Evolutionary conservation across 2,797 vertebrate species (phyloP), one percentile per base, ranked within the genome.

Genomic region (Varecia variegata): DNA sequence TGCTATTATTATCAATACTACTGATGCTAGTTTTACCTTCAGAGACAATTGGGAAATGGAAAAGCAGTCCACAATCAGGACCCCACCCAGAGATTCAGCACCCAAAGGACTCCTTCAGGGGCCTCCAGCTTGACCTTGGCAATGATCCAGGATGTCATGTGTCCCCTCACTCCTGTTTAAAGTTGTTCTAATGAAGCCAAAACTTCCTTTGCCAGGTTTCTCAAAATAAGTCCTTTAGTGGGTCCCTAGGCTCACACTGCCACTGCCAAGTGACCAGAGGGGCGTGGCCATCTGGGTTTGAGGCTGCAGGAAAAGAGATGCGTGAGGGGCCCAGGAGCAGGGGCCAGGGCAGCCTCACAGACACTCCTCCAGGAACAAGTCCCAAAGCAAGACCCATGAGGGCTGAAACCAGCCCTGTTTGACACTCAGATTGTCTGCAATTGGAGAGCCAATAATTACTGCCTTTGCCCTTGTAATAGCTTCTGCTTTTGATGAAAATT

Each of bases 401-500:
- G 27, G 23, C 27, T 2, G 25, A 47, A 7, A 21, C 14, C 1
- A 38, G 67, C 21, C 47, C 20, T 38, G 50, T 65, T 70, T 13
- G 15, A 56, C 20, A 11, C 35, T 32, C 4, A 0, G 9, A 5
- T n/a, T 43, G 32, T 27, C 45, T 77, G 35, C 58, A 52, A 30
- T 13, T 83, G 88, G 70, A 86, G 4, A 65, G 23, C 18, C 38
- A 81, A 35, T 50, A 43, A 70, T 76, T n/a, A 32, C n/a, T 82
- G 27, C 12, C 62, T 82, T 87, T 65, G 23, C n/a, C 52, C n/a
- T 30, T 89, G 23, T 38, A 45, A 89, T 15, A 62, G 32, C 35
- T 56, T n/a, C 21, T 32, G 76, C 47, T 86, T 85, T 71, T 60
- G 83, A 87, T 54, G 58, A 90, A 88, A 90, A 70, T 30, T 23